A percentile compares a stretch with the other conserved stretches of the same genome.
phyloP scores from a whole-genome alignment of 1,140 invertebrate genomes.

The Drosophila saltans region DNA sequence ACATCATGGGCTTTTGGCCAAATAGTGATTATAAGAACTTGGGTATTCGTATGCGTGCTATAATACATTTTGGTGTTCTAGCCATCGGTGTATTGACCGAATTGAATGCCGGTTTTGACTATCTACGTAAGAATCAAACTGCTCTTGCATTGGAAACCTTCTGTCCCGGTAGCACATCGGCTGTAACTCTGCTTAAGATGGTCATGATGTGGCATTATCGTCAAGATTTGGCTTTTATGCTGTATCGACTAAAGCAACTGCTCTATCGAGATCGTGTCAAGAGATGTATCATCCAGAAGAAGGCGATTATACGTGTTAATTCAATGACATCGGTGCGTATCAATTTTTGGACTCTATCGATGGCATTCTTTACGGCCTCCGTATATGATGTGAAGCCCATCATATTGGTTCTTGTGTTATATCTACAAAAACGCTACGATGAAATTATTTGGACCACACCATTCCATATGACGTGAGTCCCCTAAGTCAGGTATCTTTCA shows the following conservation, averaged over 20 bases:
- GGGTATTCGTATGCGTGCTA: constrained; percentile 17
- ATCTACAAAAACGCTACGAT: constrained; percentile 16
- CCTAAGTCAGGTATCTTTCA: not conserved
- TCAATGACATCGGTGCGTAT: constrained; percentile 52
- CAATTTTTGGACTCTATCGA: constrained; percentile 67
- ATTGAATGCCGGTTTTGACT: constrained; percentile 51
- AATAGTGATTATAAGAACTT: not conserved
- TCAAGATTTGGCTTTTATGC: constrained; percentile 44
- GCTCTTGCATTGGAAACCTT: constrained; percentile 66
- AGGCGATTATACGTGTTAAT: constrained; percentile 28
- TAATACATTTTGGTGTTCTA: constrained; percentile 53
- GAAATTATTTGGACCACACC: constrained; percentile 51
- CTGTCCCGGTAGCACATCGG: constrained; percentile 70
- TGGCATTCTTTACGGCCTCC: constrained; percentile 61
- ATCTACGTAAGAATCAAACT: constrained; percentile 25
- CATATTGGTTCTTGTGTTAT: constrained; percentile 47
- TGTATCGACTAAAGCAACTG: constrained; percentile 19
- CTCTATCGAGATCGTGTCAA: constrained; percentile 10
- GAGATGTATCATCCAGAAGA: constrained; percentile 7
- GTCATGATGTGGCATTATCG: constrained; percentile 54
- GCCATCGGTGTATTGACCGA: constrained; percentile 68
- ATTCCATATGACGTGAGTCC: constrained; percentile 76
- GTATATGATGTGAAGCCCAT: constrained; percentile 68
- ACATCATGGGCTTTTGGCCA: constrained; percentile 70
- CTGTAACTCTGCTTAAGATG: constrained; percentile 74